phyloP scores from a whole-genome alignment of 1,140 invertebrate species.

The Mesaphorura yosii region DNA sequence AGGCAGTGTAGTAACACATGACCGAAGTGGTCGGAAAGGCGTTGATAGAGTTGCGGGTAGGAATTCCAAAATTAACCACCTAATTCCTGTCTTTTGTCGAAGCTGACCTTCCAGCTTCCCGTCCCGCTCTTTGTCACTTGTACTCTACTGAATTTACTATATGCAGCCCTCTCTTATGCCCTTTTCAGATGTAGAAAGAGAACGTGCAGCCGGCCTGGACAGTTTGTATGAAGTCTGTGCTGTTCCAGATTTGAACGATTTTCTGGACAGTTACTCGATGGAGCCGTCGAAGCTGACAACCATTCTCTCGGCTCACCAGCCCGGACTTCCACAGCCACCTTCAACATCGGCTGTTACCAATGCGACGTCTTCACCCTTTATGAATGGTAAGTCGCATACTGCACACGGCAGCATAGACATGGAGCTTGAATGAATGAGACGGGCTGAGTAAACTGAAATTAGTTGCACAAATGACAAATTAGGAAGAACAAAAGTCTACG shows the following conservation, averaged over 20 bases:
- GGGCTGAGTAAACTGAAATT: too few relatives aligned
- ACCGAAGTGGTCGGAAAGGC: too few relatives aligned
- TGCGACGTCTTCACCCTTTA: constrained; percentile 28
- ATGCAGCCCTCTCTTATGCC: background rate
- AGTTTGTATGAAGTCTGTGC: constrained; percentile 58
- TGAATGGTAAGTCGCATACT: constrained; percentile 31
- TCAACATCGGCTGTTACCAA: constrained; percentile 23
- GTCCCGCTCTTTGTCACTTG: background rate
- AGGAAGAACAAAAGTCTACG: too few relatives aligned
- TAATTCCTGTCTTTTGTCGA: constrained; percentile 13
- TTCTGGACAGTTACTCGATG: constrained; percentile 47
- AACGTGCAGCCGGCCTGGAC: constrained; percentile 24
- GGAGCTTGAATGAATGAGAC: constrained; percentile 1
- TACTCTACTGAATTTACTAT: background rate
- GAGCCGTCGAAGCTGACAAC: constrained; percentile 23
- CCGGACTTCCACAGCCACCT: constrained; percentile 28
- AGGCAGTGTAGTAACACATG: too few relatives aligned
- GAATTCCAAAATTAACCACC: too few relatives aligned
- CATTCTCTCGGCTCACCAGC: constrained; percentile 20
- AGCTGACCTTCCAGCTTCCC: constrained; percentile 5
- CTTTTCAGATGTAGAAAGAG: constrained; percentile 23
- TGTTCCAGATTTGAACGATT: constrained; percentile 61
- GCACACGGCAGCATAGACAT: background rate
- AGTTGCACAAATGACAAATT: too few relatives aligned
- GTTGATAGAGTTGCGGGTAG: too few relatives aligned